Conservation (phyloP, 2,113 vertebrate genomes). For the Cavia porcellus region DNA sequence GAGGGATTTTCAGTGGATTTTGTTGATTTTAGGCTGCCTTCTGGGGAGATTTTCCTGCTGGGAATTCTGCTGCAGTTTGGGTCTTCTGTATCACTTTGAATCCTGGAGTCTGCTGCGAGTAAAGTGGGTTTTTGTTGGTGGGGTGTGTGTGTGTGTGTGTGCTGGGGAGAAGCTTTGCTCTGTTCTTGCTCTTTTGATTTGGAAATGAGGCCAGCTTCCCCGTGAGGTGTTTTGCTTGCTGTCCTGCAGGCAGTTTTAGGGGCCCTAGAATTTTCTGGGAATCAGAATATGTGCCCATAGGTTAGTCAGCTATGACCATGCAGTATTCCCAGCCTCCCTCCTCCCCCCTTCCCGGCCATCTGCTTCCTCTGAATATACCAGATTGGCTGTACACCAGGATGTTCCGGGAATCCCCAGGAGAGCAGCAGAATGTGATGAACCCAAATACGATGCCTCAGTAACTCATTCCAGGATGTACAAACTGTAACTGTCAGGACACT, state of each 20-base stretch:
- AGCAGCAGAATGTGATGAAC: conserved; percentile 85
- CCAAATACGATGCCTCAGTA: conserved; percentile 82
- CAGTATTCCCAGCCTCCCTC: conserved; percentile 76
- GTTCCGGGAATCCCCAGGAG: conserved; percentile 85
- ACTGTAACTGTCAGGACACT: conserved; percentile 82
- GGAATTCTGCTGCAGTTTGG: conserved; percentile 55
- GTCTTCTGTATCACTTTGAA: conserved; percentile 35
- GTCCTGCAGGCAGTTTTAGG: conserved; percentile 57
- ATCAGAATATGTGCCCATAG: conserved; percentile 75
- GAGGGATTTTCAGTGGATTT: conserved; percentile 41
- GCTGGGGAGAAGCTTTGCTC: background rate
- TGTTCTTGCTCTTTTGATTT: conserved; percentile 20
- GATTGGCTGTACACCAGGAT: conserved; percentile 85
- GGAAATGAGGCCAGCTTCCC: conserved; percentile 52
- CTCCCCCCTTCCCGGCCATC: conserved; percentile 71
- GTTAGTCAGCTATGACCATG: conserved; percentile 85
- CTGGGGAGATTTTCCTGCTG: conserved; percentile 48
- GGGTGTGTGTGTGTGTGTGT: background rate
- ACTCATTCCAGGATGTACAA: conserved; percentile 83
- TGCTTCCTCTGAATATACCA: conserved; percentile 84
- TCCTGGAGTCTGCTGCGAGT: conserved; percentile 49
- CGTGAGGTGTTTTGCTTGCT: conserved; percentile 59
- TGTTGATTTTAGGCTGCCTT: conserved; percentile 53
- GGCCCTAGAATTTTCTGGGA: conserved; percentile 69
- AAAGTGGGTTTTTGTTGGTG: conserved; percentile 12